phyloP scores from a whole-genome alignment of 2,113 vertebrate species.

The Prochilodus magdalenae region DNA sequence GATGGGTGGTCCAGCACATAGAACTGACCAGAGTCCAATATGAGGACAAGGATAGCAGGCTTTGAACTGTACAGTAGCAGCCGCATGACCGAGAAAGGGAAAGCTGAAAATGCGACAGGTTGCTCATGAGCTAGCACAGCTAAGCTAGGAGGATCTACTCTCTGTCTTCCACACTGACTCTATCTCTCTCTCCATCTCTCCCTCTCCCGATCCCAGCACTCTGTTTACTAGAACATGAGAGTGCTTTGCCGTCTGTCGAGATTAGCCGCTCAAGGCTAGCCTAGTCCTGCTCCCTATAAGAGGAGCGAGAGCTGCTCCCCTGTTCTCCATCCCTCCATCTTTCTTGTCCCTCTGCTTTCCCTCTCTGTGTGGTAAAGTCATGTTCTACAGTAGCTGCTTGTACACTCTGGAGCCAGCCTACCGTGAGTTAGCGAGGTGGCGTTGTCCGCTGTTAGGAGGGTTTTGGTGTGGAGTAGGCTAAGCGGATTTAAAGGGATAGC shows the following conservation, averaged over 20 bases:
- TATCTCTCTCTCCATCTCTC: constrained; percentile 6
- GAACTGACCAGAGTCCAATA: background rate
- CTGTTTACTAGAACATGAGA: constrained; percentile 79
- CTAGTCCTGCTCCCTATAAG: constrained; percentile 69
- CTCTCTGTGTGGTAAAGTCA: constrained; percentile 40
- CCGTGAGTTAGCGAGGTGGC: constrained; percentile 65
- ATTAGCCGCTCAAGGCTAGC: constrained; percentile 79
- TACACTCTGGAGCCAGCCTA: constrained; percentile 69
- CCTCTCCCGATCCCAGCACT: constrained; percentile 65
- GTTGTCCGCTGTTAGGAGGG: too few relatives aligned
- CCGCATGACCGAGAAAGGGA: background rate
- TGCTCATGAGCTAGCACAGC: background rate
- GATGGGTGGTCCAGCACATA: too few relatives aligned
- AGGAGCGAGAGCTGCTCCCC: constrained; percentile 37
- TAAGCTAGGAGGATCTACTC: background rate
- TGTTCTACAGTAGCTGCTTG: constrained; percentile 74
- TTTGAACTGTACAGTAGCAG: background rate
- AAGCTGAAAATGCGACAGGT: background rate
- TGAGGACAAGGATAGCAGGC: background rate
- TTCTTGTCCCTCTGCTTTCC: background rate
- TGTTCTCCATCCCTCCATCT: constrained; percentile 2
- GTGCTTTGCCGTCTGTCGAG: constrained; percentile 73
- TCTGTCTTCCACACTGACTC: background rate
- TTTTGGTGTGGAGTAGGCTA: too few relatives aligned
- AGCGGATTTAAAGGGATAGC: too few relatives aligned